These are phyloP conservation scores for Notiomystis cincta DNA, from an alignment of 2,113 vertebrate genomes.

Conservation along the genomic window DNA sequence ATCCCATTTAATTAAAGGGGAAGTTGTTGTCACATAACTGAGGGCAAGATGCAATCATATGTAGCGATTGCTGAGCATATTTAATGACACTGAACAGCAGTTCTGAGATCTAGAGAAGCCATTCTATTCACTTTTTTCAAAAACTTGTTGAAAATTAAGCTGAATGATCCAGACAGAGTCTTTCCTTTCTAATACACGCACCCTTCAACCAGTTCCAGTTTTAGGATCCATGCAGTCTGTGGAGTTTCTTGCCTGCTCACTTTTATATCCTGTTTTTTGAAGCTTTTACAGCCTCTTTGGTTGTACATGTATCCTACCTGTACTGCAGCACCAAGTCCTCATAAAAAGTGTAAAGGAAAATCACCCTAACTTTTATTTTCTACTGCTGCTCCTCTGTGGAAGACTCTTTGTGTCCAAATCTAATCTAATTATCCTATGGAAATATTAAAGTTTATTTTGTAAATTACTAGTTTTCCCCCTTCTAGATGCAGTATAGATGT, in stretches of 20 bases:
- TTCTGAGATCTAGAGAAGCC: background rate
- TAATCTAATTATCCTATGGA: background rate
- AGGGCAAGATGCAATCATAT: conserved; percentile 44
- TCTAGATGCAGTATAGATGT: background rate
- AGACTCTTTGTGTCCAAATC: background rate
- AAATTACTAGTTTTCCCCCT: background rate
- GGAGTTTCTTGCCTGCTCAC: background rate
- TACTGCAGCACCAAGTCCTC: background rate
- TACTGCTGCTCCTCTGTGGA: background rate
- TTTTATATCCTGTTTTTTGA: background rate
- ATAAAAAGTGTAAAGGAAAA: background rate
- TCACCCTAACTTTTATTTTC: background rate
- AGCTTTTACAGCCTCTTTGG: background rate
- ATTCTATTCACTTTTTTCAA: background rate
- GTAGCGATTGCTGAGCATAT: conserved; percentile 20
- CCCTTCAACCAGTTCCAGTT: background rate
- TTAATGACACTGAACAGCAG: conserved; percentile 21
- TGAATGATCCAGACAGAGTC: background rate
- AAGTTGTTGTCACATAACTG: conserved; percentile 43
- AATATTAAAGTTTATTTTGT: background rate
- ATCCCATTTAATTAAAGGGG: conserved; percentile 43
- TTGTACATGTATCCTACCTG: background rate
- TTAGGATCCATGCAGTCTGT: background rate
- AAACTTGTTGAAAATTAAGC: background rate
- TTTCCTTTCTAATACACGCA: background rate